Percentiles rank a stretch among this genome's conserved stretches.
phyloP scores from a whole-genome alignment of 2,797 vertebrate genomes.

The Cuniculus paca region DNA sequence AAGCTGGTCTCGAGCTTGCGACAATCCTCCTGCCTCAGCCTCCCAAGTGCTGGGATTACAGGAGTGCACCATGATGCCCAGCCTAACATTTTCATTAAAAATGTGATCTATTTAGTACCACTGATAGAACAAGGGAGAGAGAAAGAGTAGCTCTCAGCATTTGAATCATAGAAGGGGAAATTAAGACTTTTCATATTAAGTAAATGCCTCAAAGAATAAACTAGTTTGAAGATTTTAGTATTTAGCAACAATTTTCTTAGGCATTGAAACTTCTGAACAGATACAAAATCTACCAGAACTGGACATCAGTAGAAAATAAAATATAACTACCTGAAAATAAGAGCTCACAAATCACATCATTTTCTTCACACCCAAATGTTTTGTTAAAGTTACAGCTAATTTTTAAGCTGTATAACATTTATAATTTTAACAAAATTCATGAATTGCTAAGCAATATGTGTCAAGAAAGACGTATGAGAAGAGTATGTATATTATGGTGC shows the following conservation, averaged over 20 bases:
- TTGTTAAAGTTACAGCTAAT: conserved; percentile 12
- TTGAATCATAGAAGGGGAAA: not conserved
- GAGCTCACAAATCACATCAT: not conserved
- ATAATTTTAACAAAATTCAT: conserved; percentile 28
- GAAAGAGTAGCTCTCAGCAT: not conserved
- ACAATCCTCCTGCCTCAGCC: too few relatives aligned
- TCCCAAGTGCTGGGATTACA: too few relatives aligned
- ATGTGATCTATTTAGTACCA: conserved; percentile 53
- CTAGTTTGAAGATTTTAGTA: conserved; percentile 1
- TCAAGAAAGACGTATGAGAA: conserved; percentile 14
- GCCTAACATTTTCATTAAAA: too few relatives aligned
- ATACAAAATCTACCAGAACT: conserved; percentile 41
- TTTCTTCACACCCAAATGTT: conserved; percentile 6
- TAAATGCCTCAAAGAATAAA: not conserved
- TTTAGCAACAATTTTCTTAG: not conserved
- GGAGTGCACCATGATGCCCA: too few relatives aligned
- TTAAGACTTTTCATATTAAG: not conserved
- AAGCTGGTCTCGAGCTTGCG: too few relatives aligned
- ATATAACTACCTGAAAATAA: not conserved
- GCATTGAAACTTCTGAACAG: not conserved
- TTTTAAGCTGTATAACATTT: not conserved
- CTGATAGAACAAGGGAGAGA: conserved; percentile 35
- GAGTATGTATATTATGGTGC: not conserved
- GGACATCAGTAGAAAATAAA: conserved; percentile 36
- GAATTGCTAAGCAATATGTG: not conserved